Evolutionary conservation across 2,113 vertebrate species (phyloP).

Genomic region (Megaceryle maxima): DNA sequence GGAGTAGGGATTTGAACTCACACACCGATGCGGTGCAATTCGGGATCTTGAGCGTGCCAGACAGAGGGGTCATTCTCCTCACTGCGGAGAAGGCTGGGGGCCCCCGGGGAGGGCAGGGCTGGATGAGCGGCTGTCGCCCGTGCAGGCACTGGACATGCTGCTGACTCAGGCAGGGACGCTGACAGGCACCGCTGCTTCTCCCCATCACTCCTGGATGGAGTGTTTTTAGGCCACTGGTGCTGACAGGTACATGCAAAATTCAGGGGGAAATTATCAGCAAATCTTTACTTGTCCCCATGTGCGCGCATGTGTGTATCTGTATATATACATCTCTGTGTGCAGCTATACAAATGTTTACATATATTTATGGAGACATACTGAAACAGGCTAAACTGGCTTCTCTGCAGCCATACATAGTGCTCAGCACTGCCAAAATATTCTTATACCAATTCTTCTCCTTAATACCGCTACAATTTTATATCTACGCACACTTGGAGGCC

Average conservation of each 20-base stretch:
- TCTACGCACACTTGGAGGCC: background rate
- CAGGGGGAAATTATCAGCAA: background rate
- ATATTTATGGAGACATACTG: background rate
- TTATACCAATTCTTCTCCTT: background rate
- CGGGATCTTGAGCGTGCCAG: slow-evolving; percentile 57
- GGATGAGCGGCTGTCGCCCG: slow-evolving; percentile 61
- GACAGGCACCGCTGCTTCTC: slow-evolving; percentile 66
- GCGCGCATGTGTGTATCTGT: background rate
- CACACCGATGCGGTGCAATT: slow-evolving; percentile 30
- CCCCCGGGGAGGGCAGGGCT: slow-evolving; percentile 54
- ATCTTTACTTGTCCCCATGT: background rate
- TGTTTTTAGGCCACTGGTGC: slow-evolving; percentile 6
- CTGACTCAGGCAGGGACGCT: slow-evolving; percentile 76
- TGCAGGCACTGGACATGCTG: slow-evolving; percentile 62
- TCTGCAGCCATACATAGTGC: background rate
- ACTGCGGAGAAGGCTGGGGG: slow-evolving; percentile 56
- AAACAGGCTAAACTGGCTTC: background rate
- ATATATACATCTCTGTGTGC: background rate
- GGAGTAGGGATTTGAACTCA: slow-evolving; percentile 74
- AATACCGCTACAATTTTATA: background rate
- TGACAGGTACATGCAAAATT: slow-evolving; percentile 62
- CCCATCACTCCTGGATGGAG: slow-evolving; percentile 28
- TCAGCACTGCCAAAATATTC: background rate
- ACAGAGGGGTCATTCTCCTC: slow-evolving; percentile 63
- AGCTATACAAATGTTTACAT: background rate